phyloP scores from a whole-genome alignment of 2,113 vertebrate species.

The Cervus canadensis region DNA sequence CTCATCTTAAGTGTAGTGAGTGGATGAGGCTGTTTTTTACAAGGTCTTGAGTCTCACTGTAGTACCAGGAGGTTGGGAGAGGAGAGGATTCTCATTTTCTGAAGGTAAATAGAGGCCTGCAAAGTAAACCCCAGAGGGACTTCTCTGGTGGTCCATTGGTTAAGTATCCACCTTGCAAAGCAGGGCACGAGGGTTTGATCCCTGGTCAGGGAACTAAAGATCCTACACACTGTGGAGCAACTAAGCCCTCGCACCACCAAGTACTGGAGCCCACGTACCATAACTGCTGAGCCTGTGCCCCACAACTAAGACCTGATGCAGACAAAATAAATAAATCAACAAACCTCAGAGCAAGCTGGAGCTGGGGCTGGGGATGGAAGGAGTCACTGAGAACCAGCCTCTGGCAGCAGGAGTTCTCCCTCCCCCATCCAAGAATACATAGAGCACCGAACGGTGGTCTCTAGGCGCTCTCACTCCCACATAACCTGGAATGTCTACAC shows the following conservation, averaged over 20 bases:
- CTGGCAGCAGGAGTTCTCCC: not conserved
- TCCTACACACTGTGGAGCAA: not conserved
- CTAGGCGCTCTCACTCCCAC: not conserved
- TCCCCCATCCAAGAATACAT: not conserved
- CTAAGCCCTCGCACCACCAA: not conserved
- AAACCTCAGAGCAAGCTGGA: not conserved
- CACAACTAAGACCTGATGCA: not conserved
- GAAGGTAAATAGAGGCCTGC: not conserved
- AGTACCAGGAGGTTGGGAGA: not conserved
- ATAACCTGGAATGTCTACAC: not conserved
- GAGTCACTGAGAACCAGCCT: not conserved
- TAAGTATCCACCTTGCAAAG: not conserved
- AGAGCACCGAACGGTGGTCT: not conserved
- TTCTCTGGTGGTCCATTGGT: not conserved
- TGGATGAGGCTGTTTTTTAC: not conserved
- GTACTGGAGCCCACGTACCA: not conserved
- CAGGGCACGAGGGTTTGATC: not conserved
- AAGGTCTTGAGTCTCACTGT: not conserved
- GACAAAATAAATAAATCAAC: not conserved
- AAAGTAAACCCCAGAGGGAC: not conserved
- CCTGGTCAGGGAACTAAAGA: not conserved
- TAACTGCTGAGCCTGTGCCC: not conserved
- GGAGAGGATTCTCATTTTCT: not conserved
- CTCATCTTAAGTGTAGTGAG: not conserved
- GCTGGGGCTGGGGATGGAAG: not conserved